Conservation (phyloP, 2,113 vertebrate genomes). For the Ellobius talpinus region DNA sequence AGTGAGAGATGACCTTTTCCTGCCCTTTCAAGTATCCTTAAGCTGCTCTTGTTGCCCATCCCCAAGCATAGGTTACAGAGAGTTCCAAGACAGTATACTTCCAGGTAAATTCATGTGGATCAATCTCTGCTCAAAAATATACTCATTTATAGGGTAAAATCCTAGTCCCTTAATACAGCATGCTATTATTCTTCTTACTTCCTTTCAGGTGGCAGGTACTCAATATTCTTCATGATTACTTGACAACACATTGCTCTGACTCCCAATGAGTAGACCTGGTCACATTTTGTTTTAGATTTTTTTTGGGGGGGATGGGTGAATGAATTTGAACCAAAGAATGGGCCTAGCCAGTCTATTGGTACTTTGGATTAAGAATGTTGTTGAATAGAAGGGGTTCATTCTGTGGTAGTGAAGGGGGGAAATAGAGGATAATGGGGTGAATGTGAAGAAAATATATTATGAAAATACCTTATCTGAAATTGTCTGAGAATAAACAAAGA, state of each 20-base stretch:
- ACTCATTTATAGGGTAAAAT: not conserved
- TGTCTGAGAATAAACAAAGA: not conserved
- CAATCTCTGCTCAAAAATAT: not conserved
- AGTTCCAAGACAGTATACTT: not conserved
- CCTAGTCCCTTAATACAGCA: not conserved
- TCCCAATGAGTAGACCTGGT: not conserved
- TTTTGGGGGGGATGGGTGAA: not conserved
- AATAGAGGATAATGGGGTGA: not conserved
- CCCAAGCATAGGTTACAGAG: not conserved
- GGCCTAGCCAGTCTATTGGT: not conserved
- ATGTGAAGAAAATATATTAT: not conserved
- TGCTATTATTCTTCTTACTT: not conserved
- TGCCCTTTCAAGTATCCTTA: not conserved
- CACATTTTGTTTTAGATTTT: not conserved
- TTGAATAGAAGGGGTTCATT: not conserved
- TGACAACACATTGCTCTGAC: not conserved
- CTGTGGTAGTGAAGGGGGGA: no score
- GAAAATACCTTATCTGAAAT: not conserved
- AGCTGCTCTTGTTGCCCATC: not conserved
- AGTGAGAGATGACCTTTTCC: not conserved
- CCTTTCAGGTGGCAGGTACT: not conserved
- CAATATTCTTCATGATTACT: not conserved
- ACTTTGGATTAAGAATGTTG: not conserved
- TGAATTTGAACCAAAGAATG: slow-evolving; percentile 34
- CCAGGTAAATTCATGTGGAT: not conserved